A percentile compares a stretch with the other conserved stretches of the same genome.
Evolutionary conservation across 2,113 vertebrate genomes (phyloP).

Genomic region (Sus scrofa): T2T-Sscrofa CM000826.6:140664501-140665000

Average conservation of each 20-base stretch:
- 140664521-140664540: conserved; percentile 34
- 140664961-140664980: conserved; percentile 90
- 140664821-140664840: conserved; percentile 82
- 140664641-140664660: not conserved
- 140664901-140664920: conserved; percentile 86
- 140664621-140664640: not conserved
- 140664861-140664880: conserved; percentile 88
- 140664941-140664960: conserved; percentile 88
- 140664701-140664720: conserved; percentile 63
- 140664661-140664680: conserved; percentile 15
- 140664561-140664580: not conserved
- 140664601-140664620: not conserved
- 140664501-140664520: not conserved
- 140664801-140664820: conserved; percentile 85
- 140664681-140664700: conserved; percentile 33
- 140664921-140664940: conserved; percentile 87
- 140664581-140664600: not conserved
- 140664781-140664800: conserved; percentile 79
- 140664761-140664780: conserved; percentile 77
- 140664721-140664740: conserved; percentile 72
- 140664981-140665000: conserved; percentile 82
- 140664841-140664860: conserved; percentile 88
- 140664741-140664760: conserved; percentile 81
- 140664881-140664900: conserved; percentile 89
- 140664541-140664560: not conserved